Evolutionary conservation across 2,113 vertebrate genomes (phyloP), one percentile per base, ranked within the genome.

Genomic region (Glaucomys volans): DNA sequence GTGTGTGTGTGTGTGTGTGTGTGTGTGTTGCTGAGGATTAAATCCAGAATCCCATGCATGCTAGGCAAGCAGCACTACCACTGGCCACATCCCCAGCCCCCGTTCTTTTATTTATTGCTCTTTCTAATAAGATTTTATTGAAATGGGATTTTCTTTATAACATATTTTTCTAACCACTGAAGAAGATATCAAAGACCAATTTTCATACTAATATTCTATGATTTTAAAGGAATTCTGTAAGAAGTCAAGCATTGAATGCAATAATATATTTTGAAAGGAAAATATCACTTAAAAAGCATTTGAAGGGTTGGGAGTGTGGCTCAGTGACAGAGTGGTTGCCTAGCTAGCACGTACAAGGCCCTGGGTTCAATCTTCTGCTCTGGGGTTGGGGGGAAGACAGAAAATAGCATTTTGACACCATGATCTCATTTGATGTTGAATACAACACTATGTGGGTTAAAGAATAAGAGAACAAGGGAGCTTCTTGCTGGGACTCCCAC

Each of bases 111-210:
- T 54, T 85, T 79, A 74, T 72, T 77, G 35, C 12, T 77, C 37
- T 92, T 92, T 82, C 1, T 35, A 57, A 40, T 95, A 96, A 91
- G 5, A 35, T 82, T 94, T 77, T 90, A 66, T 72, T 81, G 37
- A 66, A 95, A 86, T 76, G 37, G 1, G 0, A 10, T 91, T 95
- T 91, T 76, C 80, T 75, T 84, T 88, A 81, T 64, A 71, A 91
- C 87, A 57, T 86, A 37, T 95, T 47, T 90, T 87, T 82, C 44
- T 64, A 87, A 72, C 40, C n/a, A 83, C 24, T 37, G n/a, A 92
- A 87, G 24, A 67, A 80, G 66, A 75, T 81, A 62, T 44, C 18
- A 72, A 87, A 90, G 16, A 90, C 8, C n/a, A 72, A 80, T 87
- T 93, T 95, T 42, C 13, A 52, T 69, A n/a, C 57, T 74, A 81